These are phyloP conservation scores for Tryphoninae sp. DNA, from an alignment of 2,888 invertebrate genomes.

Conservation along the genomic window DNA sequence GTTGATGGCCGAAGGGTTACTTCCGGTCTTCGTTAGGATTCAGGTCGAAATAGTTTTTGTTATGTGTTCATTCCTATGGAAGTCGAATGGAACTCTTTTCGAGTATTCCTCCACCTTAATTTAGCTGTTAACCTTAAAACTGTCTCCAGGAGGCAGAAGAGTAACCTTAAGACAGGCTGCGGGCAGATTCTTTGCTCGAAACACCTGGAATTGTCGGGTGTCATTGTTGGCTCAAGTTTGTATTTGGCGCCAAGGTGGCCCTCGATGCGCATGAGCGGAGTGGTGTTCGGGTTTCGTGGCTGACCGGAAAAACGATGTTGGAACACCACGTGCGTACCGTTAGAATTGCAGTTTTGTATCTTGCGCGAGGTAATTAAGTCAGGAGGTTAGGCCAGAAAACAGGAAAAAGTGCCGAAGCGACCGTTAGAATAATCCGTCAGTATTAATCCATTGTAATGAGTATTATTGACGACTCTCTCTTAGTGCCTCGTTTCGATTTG, in stretches of 20 bases:
- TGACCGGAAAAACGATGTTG: conserved; percentile 33
- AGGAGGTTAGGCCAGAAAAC: conserved; percentile 1
- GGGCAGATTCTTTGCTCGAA: background rate
- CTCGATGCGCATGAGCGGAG: background rate
- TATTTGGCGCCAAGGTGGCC: background rate
- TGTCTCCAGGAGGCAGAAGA: too few species aligned
- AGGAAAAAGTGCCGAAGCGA: conserved; percentile 24
- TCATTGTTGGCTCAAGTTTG: conserved; percentile 14
- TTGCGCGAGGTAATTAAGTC: conserved; percentile 10
- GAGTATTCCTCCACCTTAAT: too few species aligned
- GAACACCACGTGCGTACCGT: conserved; percentile 47
- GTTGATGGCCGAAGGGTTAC: conserved; percentile 58
- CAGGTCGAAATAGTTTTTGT: conserved; percentile 4
- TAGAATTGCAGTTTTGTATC: conserved; percentile 34
- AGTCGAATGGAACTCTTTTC: too few species aligned
- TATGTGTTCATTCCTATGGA: too few species aligned
- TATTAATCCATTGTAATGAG: background rate
- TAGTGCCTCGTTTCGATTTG: too few species aligned
- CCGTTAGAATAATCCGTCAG: conserved; percentile 8
- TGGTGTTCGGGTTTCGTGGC: conserved; percentile 16
- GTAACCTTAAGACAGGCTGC: too few species aligned
- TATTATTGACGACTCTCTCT: too few species aligned
- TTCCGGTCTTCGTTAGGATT: conserved; percentile 69
- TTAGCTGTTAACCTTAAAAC: too few species aligned
- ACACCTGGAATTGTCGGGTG: conserved; percentile 25